These are phyloP conservation scores for Percina caprodes DNA, from an alignment of 2,113 vertebrate genomes.

Conservation along the genomic window DNA sequence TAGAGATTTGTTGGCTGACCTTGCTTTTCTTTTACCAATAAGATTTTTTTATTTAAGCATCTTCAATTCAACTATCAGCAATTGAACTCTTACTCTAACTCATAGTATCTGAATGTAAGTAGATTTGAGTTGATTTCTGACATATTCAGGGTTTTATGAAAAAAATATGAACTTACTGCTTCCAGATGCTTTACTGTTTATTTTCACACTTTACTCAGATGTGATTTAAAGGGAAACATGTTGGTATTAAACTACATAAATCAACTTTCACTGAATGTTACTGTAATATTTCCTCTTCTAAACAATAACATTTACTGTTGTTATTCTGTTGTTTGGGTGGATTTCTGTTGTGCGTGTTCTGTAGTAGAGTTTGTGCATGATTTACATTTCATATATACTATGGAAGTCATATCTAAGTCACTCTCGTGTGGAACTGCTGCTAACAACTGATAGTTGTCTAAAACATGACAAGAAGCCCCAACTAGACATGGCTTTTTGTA, in stretches of 20 bases:
- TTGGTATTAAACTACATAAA: not conserved
- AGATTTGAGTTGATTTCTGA: not conserved
- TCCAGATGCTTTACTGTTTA: not conserved
- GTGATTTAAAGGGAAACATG: constrained; percentile 12
- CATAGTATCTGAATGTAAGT: not conserved
- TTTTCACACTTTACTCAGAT: not conserved
- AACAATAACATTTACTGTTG: not conserved
- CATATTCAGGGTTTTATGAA: no score
- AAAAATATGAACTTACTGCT: not conserved
- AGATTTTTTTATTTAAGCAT: no score
- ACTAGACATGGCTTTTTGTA: no score
- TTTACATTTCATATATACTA: not conserved
- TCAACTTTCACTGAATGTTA: not conserved
- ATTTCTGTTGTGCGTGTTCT: not conserved
- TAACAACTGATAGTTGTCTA: no score
- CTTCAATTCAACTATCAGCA: not conserved
- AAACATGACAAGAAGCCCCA: no score
- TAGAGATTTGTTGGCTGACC: not conserved
- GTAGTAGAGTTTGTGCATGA: not conserved
- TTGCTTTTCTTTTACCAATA: not conserved
- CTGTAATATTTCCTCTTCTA: not conserved
- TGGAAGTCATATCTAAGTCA: not conserved
- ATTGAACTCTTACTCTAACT: not conserved
- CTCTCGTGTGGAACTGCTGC: not conserved
- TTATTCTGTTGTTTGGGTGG: not conserved